These are phyloP conservation scores for Lithophane socia DNA, from an alignment of 2,888 invertebrate genomes.

Conservation along the genomic window DNA sequence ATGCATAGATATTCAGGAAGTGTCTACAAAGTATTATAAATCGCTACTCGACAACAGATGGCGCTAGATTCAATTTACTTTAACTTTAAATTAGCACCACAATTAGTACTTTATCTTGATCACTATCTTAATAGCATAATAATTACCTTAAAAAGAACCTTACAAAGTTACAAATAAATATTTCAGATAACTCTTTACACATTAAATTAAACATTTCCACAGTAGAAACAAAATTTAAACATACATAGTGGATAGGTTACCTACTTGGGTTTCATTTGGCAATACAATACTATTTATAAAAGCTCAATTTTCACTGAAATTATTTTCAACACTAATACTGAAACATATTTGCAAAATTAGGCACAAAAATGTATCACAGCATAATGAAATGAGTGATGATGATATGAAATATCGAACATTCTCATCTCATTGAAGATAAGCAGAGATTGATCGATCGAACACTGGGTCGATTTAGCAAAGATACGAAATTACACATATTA, in stretches of 20 bases:
- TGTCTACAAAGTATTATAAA: not conserved
- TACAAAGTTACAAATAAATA: constrained; percentile 1
- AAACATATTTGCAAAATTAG: constrained; percentile 11
- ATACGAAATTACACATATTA: constrained; percentile 16
- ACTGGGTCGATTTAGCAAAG: constrained; percentile 23
- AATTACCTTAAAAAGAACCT: not conserved
- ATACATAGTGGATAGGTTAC: not conserved
- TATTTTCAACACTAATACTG: constrained; percentile 23
- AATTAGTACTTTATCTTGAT: not conserved
- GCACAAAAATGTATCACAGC: constrained; percentile 16
- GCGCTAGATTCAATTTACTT: constrained; percentile 64
- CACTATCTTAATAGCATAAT: not conserved
- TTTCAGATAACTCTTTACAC: not conserved
- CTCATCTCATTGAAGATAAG: constrained; percentile 29
- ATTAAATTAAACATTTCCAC: constrained; percentile 3
- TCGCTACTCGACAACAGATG: constrained; percentile 77
- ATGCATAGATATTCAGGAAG: not conserved
- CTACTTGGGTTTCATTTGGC: not conserved
- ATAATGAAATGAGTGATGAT: no score
- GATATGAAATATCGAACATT: constrained; percentile 18
- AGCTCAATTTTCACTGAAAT: constrained; percentile 9
- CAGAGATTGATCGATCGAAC: constrained; percentile 50
- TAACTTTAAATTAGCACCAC: not conserved
- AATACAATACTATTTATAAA: not conserved
- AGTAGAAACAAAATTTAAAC: constrained; percentile 19